Evolutionary conservation across 2,797 vertebrate genomes (phyloP), one percentile per base, ranked within the genome.

Genomic region (Hydrolagus colliei): DNA sequence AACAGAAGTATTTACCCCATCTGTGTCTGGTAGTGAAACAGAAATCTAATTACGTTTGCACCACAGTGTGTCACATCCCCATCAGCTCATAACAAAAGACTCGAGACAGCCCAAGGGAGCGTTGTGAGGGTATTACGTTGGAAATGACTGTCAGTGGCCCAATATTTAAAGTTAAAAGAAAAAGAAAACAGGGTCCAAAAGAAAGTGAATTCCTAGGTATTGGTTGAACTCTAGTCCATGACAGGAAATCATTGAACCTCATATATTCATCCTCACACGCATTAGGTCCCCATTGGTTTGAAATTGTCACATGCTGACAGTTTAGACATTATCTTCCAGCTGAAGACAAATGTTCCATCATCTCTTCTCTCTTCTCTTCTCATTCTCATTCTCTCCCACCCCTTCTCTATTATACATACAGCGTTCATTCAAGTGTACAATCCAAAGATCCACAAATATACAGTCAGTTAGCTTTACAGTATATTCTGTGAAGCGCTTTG

Each of bases 181-280:
- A 84, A 84, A 20, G 65, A 68, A 84, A 84, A 52, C 41, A 52
- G 41, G 41, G 6, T 27, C 65, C 79, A 5, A 84, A 52, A 71
- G 79, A 71, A 84, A 84, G 65, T 84, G 79, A 84, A 71, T 84
- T 84, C 67, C 67, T 68, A 84, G 27, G 32, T 84, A 41, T 16
- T 84, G 14, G 65, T 35, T 84, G 18, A 32, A 84, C 9, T 84
- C 32, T 84, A 84, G 71, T 52, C 65, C 65, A 52, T 68, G 79
- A 84, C 79, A 84, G 79, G 52, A 84, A 84, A 84, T 84, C 79
- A 6, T 84, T 84, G 79, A 71, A 68, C 79, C 79, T 84, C 79
- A 84, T 84, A 84, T 84, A 84, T 84, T 84, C 79, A 68, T 84
- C 79, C 79, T 84, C 79, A 84, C 79, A 84, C 68, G 79, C 79